Evolutionary conservation across 2,888 invertebrate genomes (phyloP), one percentile per base, ranked within the genome.

Genomic region (Tigriopus californicus): DNA sequence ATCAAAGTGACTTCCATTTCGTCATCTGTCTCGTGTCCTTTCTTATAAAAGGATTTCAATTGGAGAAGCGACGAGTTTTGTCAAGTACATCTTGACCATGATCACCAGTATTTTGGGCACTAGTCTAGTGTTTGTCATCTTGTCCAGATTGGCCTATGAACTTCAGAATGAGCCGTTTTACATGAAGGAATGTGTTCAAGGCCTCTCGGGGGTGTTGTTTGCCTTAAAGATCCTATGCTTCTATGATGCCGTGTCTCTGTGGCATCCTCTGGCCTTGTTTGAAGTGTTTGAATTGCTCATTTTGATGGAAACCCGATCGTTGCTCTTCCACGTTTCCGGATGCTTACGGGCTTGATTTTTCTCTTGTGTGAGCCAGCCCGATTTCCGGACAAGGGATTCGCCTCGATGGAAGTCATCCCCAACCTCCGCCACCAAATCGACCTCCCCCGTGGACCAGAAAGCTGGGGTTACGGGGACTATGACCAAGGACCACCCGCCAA

Each of bases 401-500:
- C 3, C 33, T 33, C 33, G 33, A 33, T 33, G 33, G 33, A 33
- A 33, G n/a, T n/a, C n/a, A n/a, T n/a, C n/a, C n/a, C n/a, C n/a
- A n/a, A n/a, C n/a, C n/a, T n/a, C 33, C 33, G 33, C 3, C 4
- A 5, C 33, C 33, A 33, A 33, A 5, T 33, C 33, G 4, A 33
- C 8, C n/a, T n/a, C n/a, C 33, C 33, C 33, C 33, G 8, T 33
- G 33, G 33, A 52, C 52, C 11, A 52, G 52, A 52, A 52, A 52
- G 52, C 13, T 52, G 52, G 52, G 52, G 52, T 10, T 52, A 52
- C 33, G 52, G 52, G 1, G 52, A 13, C 1, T 52, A 52, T 20
- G 22, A 52, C 22, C 52, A 40, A 25, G 52, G 33, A 33, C 33
- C 33, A 33, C 33, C 33, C 8, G 33, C 33, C 33, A 33, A 33